Base-by-base conservation (phyloP, 2,113 vertebrate species). In the Rhinolophus sinicus region DNA sequence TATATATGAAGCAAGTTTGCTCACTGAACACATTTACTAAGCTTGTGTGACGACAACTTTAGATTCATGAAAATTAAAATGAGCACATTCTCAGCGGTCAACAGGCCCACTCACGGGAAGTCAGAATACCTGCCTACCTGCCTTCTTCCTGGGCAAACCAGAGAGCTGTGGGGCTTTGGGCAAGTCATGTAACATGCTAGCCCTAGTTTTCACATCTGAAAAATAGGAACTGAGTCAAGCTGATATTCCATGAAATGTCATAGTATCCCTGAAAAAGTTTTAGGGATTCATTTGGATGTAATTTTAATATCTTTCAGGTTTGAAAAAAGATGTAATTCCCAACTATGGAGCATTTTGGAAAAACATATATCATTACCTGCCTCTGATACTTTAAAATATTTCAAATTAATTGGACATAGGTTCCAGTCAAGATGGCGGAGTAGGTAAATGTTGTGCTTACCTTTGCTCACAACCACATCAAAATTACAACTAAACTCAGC, bases 1-100 rank as follows among this genome's bases (percentile, higher is more conserved):
- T 96, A 56, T 96, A 96, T 80, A 97, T 91, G 91, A 97, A 95
- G 94, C 83, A 96, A 96, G 86, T 91, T 92, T 92, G 64, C 70
- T 97, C 91, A 93, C 60, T 90, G 95, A 93, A 91, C 91, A 97
- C 65, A 96, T 96, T 95, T 93, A 62, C 88, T 92, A 96, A 94
- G 95, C 81, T 96, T 96, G 54, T 77, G 87, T 90, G 95, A 92
- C 0, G 21, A 69, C 5, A 92, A 82, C 58, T 69, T 50, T 12
- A 33, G 58, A 83, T 62, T 73, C 76, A 50, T 93, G 90, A 90
- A 95, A 95, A 97, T 88, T 82, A 94, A 88, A 97, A 90, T 7
- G 38, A 78, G 67, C 72, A 38, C 82, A 58, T 81, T 70, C 56
- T 76, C 93, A 44, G 70, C 1, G 4, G 92, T 75, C 26, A 28